Evolutionary conservation across 2,797 vertebrate genomes (phyloP).

Genomic region (Acipenser transmontanus): DNA sequence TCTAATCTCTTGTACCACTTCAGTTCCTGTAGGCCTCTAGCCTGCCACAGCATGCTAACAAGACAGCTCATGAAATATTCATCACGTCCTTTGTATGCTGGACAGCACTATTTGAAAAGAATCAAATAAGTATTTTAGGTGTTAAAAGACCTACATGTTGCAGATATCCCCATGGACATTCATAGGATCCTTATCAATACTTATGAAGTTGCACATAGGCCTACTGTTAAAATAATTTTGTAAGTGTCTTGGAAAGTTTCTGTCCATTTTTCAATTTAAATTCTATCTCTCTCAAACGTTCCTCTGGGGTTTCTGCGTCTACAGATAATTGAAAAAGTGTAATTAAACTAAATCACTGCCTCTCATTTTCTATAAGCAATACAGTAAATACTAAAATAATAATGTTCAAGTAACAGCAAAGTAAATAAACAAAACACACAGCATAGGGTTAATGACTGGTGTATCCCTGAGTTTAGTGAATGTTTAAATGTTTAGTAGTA

Average conservation of each 20-base stretch:
- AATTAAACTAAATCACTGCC: no score
- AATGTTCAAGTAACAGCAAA: no score
- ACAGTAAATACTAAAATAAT: no score
- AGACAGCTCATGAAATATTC: constrained; percentile 61
- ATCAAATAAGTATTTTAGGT: constrained; percentile 37
- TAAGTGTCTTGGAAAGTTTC: not conserved
- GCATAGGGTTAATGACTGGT: no score
- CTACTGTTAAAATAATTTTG: constrained; percentile 2
- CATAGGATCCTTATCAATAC: constrained; percentile 8
- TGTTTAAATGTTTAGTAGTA: no score
- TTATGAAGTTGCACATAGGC: constrained; percentile 20
- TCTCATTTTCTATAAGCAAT: no score
- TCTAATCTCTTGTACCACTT: constrained; percentile 53
- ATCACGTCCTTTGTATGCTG: constrained; percentile 41
- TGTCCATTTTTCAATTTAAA: constrained; percentile 1
- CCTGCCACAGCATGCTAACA: constrained; percentile 57
- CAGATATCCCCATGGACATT: not conserved
- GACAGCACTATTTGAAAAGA: constrained; percentile 28
- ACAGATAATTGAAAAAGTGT: no score
- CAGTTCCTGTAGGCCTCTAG: constrained; percentile 37
- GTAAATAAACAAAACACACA: no score
- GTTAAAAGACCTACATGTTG: constrained; percentile 20
- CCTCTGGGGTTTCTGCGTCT: no score
- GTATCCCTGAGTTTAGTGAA: no score
- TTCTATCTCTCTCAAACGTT: no score